A percentile compares a stretch with the other conserved stretches of the same genome.
phyloP scores from a whole-genome alignment of 2,888 invertebrate genomes.

The Taenaris catops region DNA sequence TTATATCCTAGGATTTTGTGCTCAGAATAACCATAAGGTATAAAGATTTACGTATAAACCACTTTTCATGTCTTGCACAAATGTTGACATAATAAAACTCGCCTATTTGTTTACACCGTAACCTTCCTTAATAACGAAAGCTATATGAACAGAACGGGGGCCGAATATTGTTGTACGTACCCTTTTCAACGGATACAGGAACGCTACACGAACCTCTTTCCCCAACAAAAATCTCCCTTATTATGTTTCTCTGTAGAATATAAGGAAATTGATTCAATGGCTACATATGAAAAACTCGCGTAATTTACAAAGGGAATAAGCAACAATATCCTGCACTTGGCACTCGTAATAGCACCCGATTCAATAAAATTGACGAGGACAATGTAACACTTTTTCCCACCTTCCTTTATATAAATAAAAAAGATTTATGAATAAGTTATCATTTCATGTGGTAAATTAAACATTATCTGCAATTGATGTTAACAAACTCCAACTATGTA shows the following conservation, averaged over 20 bases:
- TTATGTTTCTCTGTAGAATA: constrained; percentile 73
- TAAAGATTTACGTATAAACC: constrained; percentile 13
- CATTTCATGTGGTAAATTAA: no score
- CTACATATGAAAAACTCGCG: constrained; percentile 75
- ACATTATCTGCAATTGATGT: no score
- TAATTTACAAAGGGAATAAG: constrained; percentile 64
- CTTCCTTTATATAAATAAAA: no score
- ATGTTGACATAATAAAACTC: constrained; percentile 33
- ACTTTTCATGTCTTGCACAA: constrained; percentile 21
- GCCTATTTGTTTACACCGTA: constrained; percentile 54
- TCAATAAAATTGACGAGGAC: constrained; percentile 3
- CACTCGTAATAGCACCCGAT: constrained; percentile 36
- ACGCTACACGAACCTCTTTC: constrained; percentile 69
- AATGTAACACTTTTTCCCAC: constrained; percentile 1
- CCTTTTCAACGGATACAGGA: constrained; percentile 49
- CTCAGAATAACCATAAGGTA: constrained; percentile 1
- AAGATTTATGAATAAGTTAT: no score
- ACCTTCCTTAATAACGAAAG: constrained; percentile 52
- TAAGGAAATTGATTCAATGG: constrained; percentile 77
- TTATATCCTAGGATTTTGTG: constrained; percentile 1
- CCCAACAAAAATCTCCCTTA: constrained; percentile 73
- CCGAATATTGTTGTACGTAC: constrained; percentile 49
- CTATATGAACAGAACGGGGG: constrained; percentile 48
- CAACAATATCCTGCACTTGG: constrained; percentile 66
- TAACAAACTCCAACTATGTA: no score